These are phyloP conservation scores for Stenopsyche tienmushanensis DNA, from an alignment of 1,140 invertebrate genomes.

Conservation along the genomic window DNA sequence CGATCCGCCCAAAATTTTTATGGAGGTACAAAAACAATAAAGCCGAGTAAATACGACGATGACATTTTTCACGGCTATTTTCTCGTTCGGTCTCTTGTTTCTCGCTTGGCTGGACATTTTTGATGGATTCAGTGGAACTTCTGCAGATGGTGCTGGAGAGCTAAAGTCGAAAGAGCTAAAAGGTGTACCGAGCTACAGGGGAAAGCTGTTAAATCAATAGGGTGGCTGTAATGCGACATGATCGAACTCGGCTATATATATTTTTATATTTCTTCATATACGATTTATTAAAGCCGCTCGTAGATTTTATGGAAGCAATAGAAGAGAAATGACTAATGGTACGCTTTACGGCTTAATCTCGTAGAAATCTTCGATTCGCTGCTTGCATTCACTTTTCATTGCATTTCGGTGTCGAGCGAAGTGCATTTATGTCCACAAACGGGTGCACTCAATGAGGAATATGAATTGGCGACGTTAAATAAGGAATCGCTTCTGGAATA, in stretches of 20 bases:
- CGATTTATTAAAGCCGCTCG: constrained; percentile 13
- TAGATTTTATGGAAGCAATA: constrained; percentile 31
- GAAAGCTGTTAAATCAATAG: constrained; percentile 19
- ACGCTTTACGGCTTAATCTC: constrained; percentile 29
- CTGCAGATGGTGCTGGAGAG: constrained; percentile 8
- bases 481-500: too few relatives aligned
- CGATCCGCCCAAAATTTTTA: not conserved
- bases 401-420: too few relatives aligned
- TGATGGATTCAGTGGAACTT: constrained; percentile 19
- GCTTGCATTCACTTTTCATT: too few relatives aligned
- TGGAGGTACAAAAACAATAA: constrained; percentile 17
- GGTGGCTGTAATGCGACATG: constrained; percentile 11
- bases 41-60: constrained; percentile 20
- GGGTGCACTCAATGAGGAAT: too few relatives aligned
- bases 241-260: not conserved
- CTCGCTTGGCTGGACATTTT: constrained; percentile 25
- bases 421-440: too few relatives aligned
- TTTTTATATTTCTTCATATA: not conserved
- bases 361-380: constrained; percentile 22
- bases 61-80: constrained; percentile 32
- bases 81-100: constrained; percentile 21
- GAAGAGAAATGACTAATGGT: constrained; percentile 30
- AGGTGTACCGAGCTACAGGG: constrained; percentile 4
- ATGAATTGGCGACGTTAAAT: too few relatives aligned
- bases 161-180: constrained; percentile 11